phyloP scores from a whole-genome alignment of 1,140 invertebrate species.

The Centruroides sculpturatus region DNA sequence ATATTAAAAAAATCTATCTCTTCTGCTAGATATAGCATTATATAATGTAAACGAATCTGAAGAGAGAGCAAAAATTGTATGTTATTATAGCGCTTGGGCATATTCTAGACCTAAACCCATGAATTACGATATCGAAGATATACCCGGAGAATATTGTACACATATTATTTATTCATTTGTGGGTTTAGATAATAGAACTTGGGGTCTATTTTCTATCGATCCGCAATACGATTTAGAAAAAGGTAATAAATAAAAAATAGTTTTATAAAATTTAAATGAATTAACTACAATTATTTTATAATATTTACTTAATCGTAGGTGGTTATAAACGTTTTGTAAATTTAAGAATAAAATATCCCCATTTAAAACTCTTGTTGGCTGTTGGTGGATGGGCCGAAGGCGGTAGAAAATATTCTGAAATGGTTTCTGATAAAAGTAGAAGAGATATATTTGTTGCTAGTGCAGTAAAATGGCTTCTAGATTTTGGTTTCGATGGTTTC shows the following conservation, averaged over 20 bases:
- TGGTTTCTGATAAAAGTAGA: slow-evolving; percentile 40
- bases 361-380: neutral
- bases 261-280: too few species aligned
- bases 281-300: too few species aligned
- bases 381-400: slow-evolving; percentile 63
- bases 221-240: slow-evolving; percentile 37
- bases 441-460: slow-evolving; percentile 5
- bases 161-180: slow-evolving; percentile 84
- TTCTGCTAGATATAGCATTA: too few species aligned
- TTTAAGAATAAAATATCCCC: neutral
- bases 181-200: slow-evolving; percentile 59
- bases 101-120: slow-evolving; percentile 64
- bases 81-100: slow-evolving; percentile 46
- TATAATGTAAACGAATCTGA: too few species aligned
- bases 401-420: slow-evolving; percentile 63
- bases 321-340: slow-evolving; percentile 1
- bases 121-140: slow-evolving; percentile 62
- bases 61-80: slow-evolving; percentile 15
- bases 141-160: slow-evolving; percentile 66
- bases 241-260: slow-evolving; percentile 3
- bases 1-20: too few species aligned
- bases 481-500: slow-evolving; percentile 9
- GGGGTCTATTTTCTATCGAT: slow-evolving; percentile 62
- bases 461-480: slow-evolving; percentile 1
- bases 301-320: neutral